phyloP scores from a whole-genome alignment of 2,888 invertebrate genomes.

The Lycocerus yunnanus region DNA sequence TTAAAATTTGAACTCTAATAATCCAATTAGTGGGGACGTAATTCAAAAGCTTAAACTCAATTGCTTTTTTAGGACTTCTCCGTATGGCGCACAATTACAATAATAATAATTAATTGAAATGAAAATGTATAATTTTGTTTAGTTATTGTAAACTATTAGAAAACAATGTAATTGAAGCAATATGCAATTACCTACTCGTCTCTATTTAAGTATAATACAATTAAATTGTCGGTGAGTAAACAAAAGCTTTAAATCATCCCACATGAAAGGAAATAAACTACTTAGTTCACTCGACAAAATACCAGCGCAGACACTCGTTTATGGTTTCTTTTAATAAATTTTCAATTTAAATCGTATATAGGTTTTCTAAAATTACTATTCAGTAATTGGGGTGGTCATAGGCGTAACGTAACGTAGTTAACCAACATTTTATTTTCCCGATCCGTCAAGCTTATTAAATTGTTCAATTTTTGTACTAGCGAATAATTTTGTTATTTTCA shows the following conservation, averaged over 20 bases:
- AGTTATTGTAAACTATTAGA: conserved; percentile 3
- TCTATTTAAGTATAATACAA: conserved; percentile 32
- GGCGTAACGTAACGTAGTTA: background rate
- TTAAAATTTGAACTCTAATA: background rate
- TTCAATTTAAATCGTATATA: background rate
- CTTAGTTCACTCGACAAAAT: background rate
- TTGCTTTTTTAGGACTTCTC: background rate
- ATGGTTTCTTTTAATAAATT: background rate
- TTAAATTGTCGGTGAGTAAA: conserved; percentile 29
- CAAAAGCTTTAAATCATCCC: conserved; percentile 15
- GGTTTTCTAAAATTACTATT: background rate
- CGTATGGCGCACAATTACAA: background rate
- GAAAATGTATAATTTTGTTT: conserved; percentile 3
- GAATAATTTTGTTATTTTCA: background rate
- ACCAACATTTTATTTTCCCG: too few species aligned
- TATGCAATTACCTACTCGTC: conserved; percentile 18
- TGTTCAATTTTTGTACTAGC: background rate
- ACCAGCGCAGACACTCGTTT: background rate
- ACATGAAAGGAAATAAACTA: conserved; percentile 1
- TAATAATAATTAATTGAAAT: background rate
- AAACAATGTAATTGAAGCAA: conserved; percentile 11
- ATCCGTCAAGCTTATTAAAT: background rate
- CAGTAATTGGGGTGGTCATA: background rate
- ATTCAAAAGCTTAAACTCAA: background rate
- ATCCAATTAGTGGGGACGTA: background rate